Evolutionary conservation across 2,888 invertebrate genomes (phyloP).

Genomic region (Orgyia antiqua): DNA sequence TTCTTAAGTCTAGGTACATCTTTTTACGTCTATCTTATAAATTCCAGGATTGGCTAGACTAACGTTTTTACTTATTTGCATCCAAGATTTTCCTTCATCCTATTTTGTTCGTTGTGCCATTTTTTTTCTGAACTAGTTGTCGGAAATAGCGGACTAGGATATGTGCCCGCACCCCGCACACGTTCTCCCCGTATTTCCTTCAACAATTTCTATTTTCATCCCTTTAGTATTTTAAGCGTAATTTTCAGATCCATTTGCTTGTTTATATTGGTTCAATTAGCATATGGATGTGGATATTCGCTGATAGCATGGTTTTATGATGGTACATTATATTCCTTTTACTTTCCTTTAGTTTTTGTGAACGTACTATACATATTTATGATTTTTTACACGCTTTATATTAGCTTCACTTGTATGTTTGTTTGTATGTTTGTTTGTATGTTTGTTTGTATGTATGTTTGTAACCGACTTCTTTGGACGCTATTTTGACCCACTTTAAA

Average conservation of each 20-base stretch:
- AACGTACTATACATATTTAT: no score
- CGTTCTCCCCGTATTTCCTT: conserved; percentile 35
- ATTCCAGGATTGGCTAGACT: conserved; percentile 73
- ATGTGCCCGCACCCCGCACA: conserved; percentile 66
- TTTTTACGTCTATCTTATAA: conserved; percentile 2
- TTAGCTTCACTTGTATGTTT: no score
- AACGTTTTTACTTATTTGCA: conserved; percentile 45
- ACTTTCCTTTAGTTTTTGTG: no score
- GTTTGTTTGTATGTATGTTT: no score
- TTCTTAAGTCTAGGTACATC: no score
- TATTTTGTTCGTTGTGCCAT: conserved; percentile 75
- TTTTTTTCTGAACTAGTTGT: conserved; percentile 42
- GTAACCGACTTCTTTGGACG: no score
- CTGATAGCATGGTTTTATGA: conserved; percentile 1
- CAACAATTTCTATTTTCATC: conserved; percentile 40
- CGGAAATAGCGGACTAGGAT: conserved; percentile 31
- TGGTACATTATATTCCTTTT: no score
- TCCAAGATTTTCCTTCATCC: conserved; percentile 33
- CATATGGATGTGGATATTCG: background rate
- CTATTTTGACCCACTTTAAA: no score
- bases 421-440: no score
- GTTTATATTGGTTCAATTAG: background rate
- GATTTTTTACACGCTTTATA: no score
- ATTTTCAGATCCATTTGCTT: conserved; percentile 4
- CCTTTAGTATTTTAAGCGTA: conserved; percentile 26